Conservation (phyloP, 2,888 invertebrate species). For the Magallana nippona region DNA sequence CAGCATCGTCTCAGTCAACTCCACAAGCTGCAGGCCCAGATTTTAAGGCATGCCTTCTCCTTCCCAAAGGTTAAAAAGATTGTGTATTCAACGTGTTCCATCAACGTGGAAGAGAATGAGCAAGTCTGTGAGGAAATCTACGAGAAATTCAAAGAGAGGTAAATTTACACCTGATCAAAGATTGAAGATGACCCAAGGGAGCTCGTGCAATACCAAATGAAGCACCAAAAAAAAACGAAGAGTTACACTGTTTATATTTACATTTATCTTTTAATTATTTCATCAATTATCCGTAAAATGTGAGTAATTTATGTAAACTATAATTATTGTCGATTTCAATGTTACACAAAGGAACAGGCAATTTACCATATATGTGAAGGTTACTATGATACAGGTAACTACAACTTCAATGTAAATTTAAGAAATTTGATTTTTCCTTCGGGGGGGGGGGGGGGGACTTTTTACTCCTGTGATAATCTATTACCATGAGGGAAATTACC, state of each 20-base stretch:
- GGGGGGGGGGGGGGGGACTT: no score
- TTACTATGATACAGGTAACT: not conserved
- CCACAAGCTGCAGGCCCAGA: conserved; percentile 75
- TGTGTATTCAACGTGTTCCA: conserved; percentile 97
- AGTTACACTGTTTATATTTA: no score
- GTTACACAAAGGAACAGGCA: not conserved
- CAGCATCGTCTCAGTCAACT: conserved; percentile 76
- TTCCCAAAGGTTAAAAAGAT: conserved; percentile 92
- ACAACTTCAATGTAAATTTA: no score
- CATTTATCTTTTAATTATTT: not conserved
- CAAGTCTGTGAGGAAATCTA: conserved; percentile 89
- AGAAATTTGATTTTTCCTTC: no score
- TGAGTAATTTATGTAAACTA: no score
- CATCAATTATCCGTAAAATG: no score
- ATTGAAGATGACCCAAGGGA: not conserved
- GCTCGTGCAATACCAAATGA: not conserved
- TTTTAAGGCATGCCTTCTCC: conserved; percentile 91
- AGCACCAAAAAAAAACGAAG: not conserved
- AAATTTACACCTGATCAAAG: not conserved
- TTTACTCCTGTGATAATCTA: no score
- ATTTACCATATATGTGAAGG: not conserved
- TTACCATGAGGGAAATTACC: no score
- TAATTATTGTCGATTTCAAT: no score
- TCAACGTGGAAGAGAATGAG: conserved; percentile 92
- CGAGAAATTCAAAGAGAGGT: conserved; percentile 78